These are phyloP conservation scores for Garra rufa DNA, from an alignment of 2,113 vertebrate genomes.

Conservation along the genomic window DNA sequence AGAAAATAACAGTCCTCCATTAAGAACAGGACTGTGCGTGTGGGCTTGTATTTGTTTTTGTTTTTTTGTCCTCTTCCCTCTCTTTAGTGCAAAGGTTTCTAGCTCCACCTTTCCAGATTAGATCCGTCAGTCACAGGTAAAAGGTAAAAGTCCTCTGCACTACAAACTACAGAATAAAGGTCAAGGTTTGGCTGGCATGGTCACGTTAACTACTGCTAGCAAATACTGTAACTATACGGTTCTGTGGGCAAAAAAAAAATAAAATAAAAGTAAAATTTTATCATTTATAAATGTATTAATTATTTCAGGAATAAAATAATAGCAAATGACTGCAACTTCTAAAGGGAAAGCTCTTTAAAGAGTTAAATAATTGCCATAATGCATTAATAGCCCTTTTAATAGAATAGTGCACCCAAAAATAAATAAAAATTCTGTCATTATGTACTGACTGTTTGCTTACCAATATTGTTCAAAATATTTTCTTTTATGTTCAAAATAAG, in stretches of 20 bases:
- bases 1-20: conserved; percentile 27
- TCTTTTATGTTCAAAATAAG: too few species aligned
- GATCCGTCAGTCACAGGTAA: conserved; percentile 10
- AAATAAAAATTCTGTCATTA: too few species aligned
- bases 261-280: too few species aligned
- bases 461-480: too few species aligned
- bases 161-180: not conserved
- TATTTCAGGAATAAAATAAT: not conserved
- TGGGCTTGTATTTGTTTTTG: not conserved
- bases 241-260: not conserved
- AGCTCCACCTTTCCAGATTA: conserved; percentile 1
- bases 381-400: not conserved
- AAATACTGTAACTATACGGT: not conserved
- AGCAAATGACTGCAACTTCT: not conserved
- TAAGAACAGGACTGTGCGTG: not conserved
- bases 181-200: not conserved
- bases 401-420: too few species aligned
- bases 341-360: not conserved
- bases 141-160: conserved; percentile 18
- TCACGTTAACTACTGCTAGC: not conserved
- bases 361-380: not conserved
- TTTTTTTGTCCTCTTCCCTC: not conserved
- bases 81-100: not conserved
- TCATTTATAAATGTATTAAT: not conserved
- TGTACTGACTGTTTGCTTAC: too few species aligned